Evolutionary conservation across 2,113 vertebrate species (phyloP), one percentile per base, ranked within the genome.

Genomic region (Cyanoliseus patagonus): DNA sequence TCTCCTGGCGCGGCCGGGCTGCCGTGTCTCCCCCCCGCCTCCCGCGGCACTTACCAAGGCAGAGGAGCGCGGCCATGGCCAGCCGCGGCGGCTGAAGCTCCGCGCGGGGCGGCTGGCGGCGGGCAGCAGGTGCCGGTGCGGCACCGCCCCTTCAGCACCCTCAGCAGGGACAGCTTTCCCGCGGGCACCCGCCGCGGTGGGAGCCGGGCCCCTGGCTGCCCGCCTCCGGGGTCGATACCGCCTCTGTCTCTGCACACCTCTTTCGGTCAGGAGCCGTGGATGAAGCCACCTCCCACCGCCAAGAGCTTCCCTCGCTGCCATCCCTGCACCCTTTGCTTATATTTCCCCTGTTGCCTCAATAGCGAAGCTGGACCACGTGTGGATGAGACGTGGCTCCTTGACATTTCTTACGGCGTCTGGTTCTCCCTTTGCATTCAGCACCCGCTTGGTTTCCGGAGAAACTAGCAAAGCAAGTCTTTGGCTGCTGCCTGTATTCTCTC

Each of bases 21-120:
- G 22, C 42, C 19, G 39, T n/a, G 33, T 23, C 55, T 31, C 53
- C 67, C 8, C 19, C 49, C 49, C 15, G 6, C 28, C 44, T 33
- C 55, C 72, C 78, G 15, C 27, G 12, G 55, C 66, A 96, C 98
- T 98, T 89, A 98, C 98, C 98, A 33, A 94, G 46, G 51, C 97
- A 24, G 72, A 98, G 72, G 33, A 96, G 47, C 9, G 80, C 42
- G 51, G 92, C 82, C 97, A 98, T 97, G 39, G 42, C 72, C 75
- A 33, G 46, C 15, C 10, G 28, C n/a, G 4, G 55, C n/a, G 18
- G 55, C 59, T 37, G 77, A 51, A 33, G 69, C 66, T 49, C 49
- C 73, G 33, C 37, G 49, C 44, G 27, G n/a, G 17, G 80, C 27
- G n/a, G 83, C n/a, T 9, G 6, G 69, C 25, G 31, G 19, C 52